phyloP scores from a whole-genome alignment of 2,888 invertebrate species.

The Leptarthrus brevirostris region DNA sequence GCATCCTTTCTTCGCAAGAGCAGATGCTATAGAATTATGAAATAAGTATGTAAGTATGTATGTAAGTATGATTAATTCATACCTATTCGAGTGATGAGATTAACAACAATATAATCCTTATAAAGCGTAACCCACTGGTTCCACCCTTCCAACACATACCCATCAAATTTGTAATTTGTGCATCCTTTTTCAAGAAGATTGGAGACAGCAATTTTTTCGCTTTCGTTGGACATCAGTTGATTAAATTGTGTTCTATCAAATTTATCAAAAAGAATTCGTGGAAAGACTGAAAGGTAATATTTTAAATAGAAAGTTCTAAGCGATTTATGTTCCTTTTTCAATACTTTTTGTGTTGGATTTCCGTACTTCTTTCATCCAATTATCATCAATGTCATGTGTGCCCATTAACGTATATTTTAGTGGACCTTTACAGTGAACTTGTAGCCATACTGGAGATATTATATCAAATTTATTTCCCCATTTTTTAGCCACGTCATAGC shows the following conservation, averaged over 20 bases:
- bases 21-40: slow-evolving; percentile 68
- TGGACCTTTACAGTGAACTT: slow-evolving; percentile 78
- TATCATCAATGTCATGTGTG: slow-evolving; percentile 85
- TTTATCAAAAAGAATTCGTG: slow-evolving; percentile 88
- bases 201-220: slow-evolving; percentile 76
- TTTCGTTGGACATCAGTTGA: slow-evolving; percentile 75
- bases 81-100: slow-evolving; percentile 75
- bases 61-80: slow-evolving; percentile 54
- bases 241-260: slow-evolving; percentile 83
- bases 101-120: slow-evolving; percentile 70
- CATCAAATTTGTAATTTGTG: slow-evolving; percentile 85
- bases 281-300: slow-evolving; percentile 76
- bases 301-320: background rate
- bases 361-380: slow-evolving; percentile 82
- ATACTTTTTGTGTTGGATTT: slow-evolving; percentile 61
- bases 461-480: slow-evolving; percentile 91
- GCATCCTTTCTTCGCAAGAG: slow-evolving; percentile 70
- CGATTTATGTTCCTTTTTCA: no score
- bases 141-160: slow-evolving; percentile 91
- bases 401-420: slow-evolving; percentile 78
- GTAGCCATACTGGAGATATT: slow-evolving; percentile 95
- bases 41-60: background rate
- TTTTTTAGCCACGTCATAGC: slow-evolving; percentile 90
- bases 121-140: slow-evolving; percentile 81
- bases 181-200: slow-evolving; percentile 76